Conservation (phyloP, 2,113 vertebrate genomes). For the Sclerurus mexicanus region DNA sequence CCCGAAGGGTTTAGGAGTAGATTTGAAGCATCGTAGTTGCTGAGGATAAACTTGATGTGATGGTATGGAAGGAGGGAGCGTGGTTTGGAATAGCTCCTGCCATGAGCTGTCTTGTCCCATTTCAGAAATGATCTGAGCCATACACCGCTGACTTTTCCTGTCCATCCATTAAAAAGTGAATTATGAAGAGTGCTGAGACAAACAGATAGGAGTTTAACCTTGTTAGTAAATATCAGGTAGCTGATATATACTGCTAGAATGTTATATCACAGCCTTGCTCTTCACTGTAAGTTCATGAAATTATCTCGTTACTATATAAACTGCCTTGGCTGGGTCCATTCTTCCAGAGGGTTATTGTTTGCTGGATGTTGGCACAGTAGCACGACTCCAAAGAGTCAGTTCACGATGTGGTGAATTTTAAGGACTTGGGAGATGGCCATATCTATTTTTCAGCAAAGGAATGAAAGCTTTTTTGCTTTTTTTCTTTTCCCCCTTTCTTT, state of each 20-base stretch:
- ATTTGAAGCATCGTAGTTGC: background rate
- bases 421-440: constrained; percentile 58
- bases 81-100: background rate
- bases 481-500: too few relatives aligned
- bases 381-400: constrained; percentile 27
- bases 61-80: background rate
- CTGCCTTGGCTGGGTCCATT: background rate
- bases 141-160: constrained; percentile 51
- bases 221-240: constrained; percentile 55
- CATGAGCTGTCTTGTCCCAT: constrained; percentile 9
- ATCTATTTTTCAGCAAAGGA: constrained; percentile 70
- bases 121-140: constrained; percentile 35
- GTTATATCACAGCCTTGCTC: constrained; percentile 42
- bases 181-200: constrained; percentile 61
- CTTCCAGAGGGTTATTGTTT: constrained; percentile 52
- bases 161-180: constrained; percentile 59
- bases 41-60: background rate
- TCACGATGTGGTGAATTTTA: constrained; percentile 52
- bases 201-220: constrained; percentile 58
- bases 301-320: constrained; percentile 39
- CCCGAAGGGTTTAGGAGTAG: background rate
- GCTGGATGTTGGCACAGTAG: constrained; percentile 22
- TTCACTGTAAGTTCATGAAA: constrained; percentile 42
- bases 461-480: constrained; percentile 25
- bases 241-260: constrained; percentile 42